phyloP scores from a whole-genome alignment of 1,140 invertebrate species.

The Radopholus similis region DNA sequence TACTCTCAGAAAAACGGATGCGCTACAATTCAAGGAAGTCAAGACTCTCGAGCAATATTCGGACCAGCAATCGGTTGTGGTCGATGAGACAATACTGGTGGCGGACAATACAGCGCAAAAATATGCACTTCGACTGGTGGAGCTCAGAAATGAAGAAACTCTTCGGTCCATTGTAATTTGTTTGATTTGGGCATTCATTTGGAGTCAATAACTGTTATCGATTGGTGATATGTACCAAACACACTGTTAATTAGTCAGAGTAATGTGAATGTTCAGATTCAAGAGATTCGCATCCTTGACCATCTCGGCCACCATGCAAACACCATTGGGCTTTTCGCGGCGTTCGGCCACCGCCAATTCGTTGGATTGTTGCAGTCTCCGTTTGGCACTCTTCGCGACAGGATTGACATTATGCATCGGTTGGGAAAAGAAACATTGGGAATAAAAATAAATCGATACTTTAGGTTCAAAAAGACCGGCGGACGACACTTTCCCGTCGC shows the following conservation, averaged over 20 bases:
- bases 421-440: too few species aligned
- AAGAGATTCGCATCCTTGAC: constrained; percentile 9
- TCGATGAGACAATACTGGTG: constrained; percentile 12
- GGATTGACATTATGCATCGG: constrained; percentile 14
- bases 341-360: constrained; percentile 16
- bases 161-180: constrained; percentile 5
- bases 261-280: background rate
- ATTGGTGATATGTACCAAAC: background rate
- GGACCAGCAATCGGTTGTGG: constrained; percentile 4
- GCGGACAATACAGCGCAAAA: background rate
- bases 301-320: background rate
- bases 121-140: constrained; percentile 9
- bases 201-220: background rate
- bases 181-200: background rate
- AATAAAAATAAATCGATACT: background rate
- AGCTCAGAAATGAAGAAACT: constrained; percentile 5
- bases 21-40: constrained; percentile 9
- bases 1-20: too few species aligned
- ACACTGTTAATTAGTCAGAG: background rate
- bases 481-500: background rate
- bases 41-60: background rate
- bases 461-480: constrained; percentile 16
- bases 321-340: constrained; percentile 11
- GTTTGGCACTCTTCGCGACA: constrained; percentile 3
- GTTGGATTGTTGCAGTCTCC: constrained; percentile 7